These are phyloP conservation scores for Scolopax rusticola DNA, from an alignment of 2,797 vertebrate species.

Conservation along the genomic window DNA sequence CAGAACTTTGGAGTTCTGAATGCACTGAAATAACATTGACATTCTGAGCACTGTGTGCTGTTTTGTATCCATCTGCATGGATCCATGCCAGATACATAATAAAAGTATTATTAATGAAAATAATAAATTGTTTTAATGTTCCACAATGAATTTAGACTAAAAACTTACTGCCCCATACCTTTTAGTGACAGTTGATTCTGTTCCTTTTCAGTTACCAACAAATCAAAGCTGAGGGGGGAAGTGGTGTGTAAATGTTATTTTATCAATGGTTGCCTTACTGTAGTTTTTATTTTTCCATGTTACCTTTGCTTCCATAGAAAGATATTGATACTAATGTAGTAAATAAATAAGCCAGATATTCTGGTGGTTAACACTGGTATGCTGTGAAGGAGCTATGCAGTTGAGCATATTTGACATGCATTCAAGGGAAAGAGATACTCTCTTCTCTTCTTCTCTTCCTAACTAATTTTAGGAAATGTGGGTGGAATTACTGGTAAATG, in stretches of 20 bases:
- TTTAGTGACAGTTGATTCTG: background rate
- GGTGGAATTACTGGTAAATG: conserved; percentile 55
- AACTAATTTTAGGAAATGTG: conserved; percentile 59
- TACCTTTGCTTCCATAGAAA: background rate
- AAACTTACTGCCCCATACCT: background rate
- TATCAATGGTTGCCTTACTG: background rate
- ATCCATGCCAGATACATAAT: background rate
- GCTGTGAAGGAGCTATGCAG: background rate
- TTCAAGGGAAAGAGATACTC: background rate
- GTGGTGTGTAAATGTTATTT: background rate
- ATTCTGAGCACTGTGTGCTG: background rate
- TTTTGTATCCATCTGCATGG: background rate
- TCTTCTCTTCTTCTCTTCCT: background rate
- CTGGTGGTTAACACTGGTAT: background rate
- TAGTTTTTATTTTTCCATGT: background rate
- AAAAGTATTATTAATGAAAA: background rate
- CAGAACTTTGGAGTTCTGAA: background rate
- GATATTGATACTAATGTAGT: background rate
- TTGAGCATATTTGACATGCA: background rate
- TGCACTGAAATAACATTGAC: background rate
- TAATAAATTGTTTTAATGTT: background rate
- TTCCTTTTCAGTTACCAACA: background rate
- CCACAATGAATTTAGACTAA: background rate
- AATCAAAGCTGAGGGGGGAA: rapidly evolving
- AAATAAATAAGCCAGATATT: background rate